These are phyloP conservation scores for Lypha dubia DNA, from an alignment of 2,888 invertebrate genomes.

Conservation along the genomic window DNA sequence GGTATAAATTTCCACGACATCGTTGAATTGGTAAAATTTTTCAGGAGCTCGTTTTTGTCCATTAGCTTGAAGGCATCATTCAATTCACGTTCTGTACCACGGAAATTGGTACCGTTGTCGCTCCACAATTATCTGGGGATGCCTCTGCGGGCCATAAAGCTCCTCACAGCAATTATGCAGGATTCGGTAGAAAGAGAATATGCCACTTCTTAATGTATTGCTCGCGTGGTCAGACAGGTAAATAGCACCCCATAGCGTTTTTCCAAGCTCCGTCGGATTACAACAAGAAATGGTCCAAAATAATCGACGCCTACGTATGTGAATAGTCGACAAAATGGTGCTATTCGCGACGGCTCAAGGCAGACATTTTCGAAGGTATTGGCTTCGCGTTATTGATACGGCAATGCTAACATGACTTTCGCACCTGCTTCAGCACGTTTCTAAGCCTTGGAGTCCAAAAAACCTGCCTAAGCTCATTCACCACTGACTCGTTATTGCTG, in stretches of 20 bases:
- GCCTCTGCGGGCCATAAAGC: constrained; percentile 63
- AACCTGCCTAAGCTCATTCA: too few relatives aligned
- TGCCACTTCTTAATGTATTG: constrained; percentile 50
- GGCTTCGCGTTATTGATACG: constrained; percentile 30
- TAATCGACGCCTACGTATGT: constrained; percentile 55
- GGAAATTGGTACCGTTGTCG: constrained; percentile 66
- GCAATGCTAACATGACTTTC: constrained; percentile 54
- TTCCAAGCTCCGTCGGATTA: constrained; percentile 40
- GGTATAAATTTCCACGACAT: background rate
- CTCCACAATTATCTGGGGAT: constrained; percentile 42
- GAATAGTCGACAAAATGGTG: constrained; percentile 43
- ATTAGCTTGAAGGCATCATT: background rate
- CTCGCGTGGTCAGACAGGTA: constrained; percentile 59
- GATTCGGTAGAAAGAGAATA: constrained; percentile 54
- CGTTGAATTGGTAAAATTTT: background rate
- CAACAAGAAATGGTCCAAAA: constrained; percentile 57
- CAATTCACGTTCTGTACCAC: constrained; percentile 36
- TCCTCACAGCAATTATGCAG: constrained; percentile 57
- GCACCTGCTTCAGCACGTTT: too few relatives aligned
- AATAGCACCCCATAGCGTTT: constrained; percentile 61
- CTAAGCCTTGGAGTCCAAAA: too few relatives aligned
- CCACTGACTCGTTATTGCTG: too few relatives aligned
- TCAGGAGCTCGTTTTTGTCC: background rate
- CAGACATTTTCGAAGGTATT: constrained; percentile 35
- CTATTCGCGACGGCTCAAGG: constrained; percentile 20